Conservation (phyloP, 2,888 invertebrate genomes). For the Gerris lacustris region DNA sequence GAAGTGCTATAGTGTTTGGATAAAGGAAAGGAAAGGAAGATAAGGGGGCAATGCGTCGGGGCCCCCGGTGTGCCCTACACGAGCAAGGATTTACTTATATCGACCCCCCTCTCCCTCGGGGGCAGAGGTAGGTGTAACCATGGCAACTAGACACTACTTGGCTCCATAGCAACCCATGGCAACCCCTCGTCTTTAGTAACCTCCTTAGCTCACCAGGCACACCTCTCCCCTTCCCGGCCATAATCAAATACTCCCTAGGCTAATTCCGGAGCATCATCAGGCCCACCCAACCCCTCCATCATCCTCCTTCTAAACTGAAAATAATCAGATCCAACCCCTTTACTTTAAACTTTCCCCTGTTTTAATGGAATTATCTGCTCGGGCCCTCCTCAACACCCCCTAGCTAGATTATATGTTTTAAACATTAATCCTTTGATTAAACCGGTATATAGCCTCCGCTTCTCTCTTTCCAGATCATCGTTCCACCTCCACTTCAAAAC, state of each 20-base stretch:
- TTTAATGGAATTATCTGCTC: background rate
- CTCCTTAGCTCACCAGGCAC: background rate
- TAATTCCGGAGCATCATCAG: constrained; percentile 3
- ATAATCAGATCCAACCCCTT: constrained; percentile 5
- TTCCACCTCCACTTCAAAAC: background rate
- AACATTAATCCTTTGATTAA: constrained; percentile 5
- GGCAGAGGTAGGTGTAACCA: background rate
- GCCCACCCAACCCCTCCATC: background rate
- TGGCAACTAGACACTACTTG: background rate
- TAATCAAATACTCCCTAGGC: constrained; percentile 3
- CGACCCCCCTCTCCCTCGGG: background rate
- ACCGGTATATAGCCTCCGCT: background rate
- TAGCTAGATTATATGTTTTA: background rate
- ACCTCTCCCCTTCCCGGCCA: background rate
- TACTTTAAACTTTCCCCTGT: background rate
- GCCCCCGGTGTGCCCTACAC: background rate
- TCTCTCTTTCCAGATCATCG: constrained; percentile 3
- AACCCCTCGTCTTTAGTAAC: background rate
- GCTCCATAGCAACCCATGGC: background rate
- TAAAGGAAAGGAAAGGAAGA: background rate
- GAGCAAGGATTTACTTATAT: background rate
- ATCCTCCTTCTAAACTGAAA: background rate
- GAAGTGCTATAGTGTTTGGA: background rate
- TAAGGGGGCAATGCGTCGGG: background rate
- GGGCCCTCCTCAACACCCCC: background rate